These are phyloP conservation scores for Gambusia affinis DNA, from an alignment of 2,113 vertebrate species.

Conservation along the genomic window DNA sequence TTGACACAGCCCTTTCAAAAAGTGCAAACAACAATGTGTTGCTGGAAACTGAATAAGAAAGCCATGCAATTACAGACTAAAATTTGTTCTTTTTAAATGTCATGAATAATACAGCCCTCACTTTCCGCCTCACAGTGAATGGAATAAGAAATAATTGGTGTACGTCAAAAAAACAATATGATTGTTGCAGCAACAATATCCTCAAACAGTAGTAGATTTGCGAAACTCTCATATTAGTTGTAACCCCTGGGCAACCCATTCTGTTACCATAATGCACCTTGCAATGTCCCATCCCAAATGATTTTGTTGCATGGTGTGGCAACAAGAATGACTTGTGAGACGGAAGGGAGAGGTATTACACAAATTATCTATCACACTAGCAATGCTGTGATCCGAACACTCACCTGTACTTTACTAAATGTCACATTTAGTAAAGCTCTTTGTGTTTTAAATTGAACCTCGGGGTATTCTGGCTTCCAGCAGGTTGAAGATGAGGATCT, in stretches of 20 bases:
- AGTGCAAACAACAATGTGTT: slow-evolving; percentile 46
- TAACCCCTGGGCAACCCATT: slow-evolving; percentile 69
- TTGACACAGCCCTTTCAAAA: slow-evolving; percentile 34
- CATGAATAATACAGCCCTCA: slow-evolving; percentile 44
- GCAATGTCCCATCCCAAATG: slow-evolving; percentile 58
- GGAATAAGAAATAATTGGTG: slow-evolving; percentile 71
- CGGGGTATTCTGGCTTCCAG: too few species aligned
- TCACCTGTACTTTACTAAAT: slow-evolving; percentile 51
- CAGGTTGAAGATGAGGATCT: too few species aligned
- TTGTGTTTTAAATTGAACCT: too few species aligned
- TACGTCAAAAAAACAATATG: slow-evolving; percentile 56
- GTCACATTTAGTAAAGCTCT: too few species aligned
- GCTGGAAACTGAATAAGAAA: slow-evolving; percentile 48
- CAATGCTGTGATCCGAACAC: slow-evolving; percentile 33
- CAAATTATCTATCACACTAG: slow-evolving; percentile 62
- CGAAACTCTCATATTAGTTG: slow-evolving; percentile 66
- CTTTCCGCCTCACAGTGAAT: slow-evolving; percentile 14
- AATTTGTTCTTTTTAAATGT: slow-evolving; percentile 28
- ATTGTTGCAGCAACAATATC: slow-evolving; percentile 60
- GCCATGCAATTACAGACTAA: slow-evolving; percentile 38
- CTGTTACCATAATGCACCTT: slow-evolving; percentile 75
- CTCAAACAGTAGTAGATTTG: slow-evolving; percentile 72
- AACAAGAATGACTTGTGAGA: slow-evolving; percentile 47
- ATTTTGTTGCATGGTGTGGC: slow-evolving; percentile 31
- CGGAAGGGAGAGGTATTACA: slow-evolving; percentile 40